Percentiles rank a stretch among this genome's conserved stretches.
phyloP scores from a whole-genome alignment of 2,113 vertebrate genomes.

The Rhinolophus ferrumequinum region DNA sequence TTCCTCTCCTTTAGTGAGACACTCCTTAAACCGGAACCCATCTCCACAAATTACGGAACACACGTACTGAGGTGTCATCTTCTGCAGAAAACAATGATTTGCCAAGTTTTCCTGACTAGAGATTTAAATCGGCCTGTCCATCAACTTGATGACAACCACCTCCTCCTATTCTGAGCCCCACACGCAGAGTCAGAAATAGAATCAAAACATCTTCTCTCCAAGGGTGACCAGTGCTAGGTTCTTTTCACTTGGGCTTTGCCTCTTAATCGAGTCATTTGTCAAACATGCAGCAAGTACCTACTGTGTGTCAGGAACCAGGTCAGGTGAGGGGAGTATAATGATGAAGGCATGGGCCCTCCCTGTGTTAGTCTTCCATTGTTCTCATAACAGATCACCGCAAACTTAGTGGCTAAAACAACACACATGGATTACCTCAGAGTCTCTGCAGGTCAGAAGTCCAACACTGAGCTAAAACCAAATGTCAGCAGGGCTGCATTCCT shows the following conservation, averaged over 20 bases:
- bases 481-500: background rate
- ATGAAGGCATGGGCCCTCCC: background rate
- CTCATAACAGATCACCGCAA: background rate
- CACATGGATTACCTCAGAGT: background rate
- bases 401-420: background rate
- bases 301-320: background rate
- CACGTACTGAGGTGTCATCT: background rate
- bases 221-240: background rate
- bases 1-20: background rate
- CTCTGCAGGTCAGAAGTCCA: background rate
- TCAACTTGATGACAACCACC: background rate
- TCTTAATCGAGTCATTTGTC: background rate
- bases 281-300: background rate
- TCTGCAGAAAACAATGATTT: slow-evolving; percentile 19
- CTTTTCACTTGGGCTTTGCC: background rate
- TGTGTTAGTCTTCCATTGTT: background rate
- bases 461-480: background rate
- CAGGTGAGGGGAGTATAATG: background rate
- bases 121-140: slow-evolving; percentile 42
- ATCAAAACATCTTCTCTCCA: background rate
- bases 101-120: background rate
- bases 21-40: background rate
- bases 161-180: background rate
- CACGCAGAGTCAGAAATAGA: background rate
- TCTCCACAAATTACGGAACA: background rate